These are phyloP conservation scores for Amphilophus citrinellus DNA, from an alignment of 2,113 vertebrate species.

Conservation along the genomic window DNA sequence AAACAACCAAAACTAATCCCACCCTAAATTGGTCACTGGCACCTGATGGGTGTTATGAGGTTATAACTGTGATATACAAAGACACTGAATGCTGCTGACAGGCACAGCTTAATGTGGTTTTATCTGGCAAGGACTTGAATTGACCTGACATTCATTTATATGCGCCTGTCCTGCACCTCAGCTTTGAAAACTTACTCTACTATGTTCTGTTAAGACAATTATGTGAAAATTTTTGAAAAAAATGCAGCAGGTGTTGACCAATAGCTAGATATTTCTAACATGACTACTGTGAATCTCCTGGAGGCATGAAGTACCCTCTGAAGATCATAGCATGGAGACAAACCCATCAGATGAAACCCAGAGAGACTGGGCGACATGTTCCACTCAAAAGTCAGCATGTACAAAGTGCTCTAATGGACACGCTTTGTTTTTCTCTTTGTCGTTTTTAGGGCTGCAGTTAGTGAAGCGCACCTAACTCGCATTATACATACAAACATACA, in stretches of 20 bases:
- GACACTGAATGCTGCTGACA: neutral
- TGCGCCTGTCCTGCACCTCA: too few relatives aligned
- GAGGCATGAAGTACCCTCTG: neutral
- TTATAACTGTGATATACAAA: neutral
- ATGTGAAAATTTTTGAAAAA: neutral
- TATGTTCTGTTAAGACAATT: too few relatives aligned
- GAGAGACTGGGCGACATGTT: neutral
- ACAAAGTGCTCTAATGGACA: constrained; percentile 36
- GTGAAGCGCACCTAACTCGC: neutral
- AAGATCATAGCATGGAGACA: neutral
- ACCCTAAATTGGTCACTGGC: neutral
- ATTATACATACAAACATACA: constrained; percentile 36
- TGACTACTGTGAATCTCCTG: neutral
- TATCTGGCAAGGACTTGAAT: neutral
- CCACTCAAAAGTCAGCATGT: constrained; percentile 31
- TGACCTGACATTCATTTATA: too few relatives aligned
- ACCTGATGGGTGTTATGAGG: neutral
- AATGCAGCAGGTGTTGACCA: neutral
- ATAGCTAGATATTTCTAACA: neutral
- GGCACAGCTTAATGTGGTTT: neutral
- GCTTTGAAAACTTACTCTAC: too few relatives aligned
- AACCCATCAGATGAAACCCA: neutral
- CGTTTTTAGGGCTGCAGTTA: neutral
- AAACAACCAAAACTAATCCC: neutral
- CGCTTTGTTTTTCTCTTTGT: constrained; percentile 34